A percentile compares a stretch with the other conserved stretches of the same genome.
phyloP scores from a whole-genome alignment of 2,888 invertebrate species.

The Eilema sororculum region DNA sequence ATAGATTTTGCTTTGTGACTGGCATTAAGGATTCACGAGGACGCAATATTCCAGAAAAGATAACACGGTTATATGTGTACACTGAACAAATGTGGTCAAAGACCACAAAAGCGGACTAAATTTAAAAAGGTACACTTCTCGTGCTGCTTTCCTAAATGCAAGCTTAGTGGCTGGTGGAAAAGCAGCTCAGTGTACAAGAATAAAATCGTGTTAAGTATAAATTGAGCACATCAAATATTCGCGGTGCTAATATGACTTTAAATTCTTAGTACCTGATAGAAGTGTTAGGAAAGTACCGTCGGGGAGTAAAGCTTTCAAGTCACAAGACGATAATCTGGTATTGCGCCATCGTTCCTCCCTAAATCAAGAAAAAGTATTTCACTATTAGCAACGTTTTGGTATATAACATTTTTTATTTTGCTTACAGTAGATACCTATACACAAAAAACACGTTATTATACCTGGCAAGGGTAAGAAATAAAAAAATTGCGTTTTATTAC shows the following conservation, averaged over 20 bases:
- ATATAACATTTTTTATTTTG: not conserved
- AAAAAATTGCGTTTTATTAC: not conserved
- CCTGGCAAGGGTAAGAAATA: not conserved
- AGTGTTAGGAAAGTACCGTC: slow-evolving; percentile 39
- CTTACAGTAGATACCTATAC: not conserved
- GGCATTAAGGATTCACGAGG: slow-evolving; percentile 85
- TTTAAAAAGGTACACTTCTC: not conserved
- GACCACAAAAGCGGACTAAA: not conserved
- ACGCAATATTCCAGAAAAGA: slow-evolving; percentile 72
- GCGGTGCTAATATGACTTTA: slow-evolving; percentile 40
- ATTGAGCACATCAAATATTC: slow-evolving; percentile 39
- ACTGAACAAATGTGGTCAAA: not conserved
- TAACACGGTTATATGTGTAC: slow-evolving; percentile 18
- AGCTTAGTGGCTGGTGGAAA: not conserved
- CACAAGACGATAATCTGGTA: slow-evolving; percentile 70
- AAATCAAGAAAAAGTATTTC: slow-evolving; percentile 64
- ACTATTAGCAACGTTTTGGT: slow-evolving; percentile 6
- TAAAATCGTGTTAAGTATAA: slow-evolving; percentile 14
- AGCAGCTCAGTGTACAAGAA: slow-evolving; percentile 7
- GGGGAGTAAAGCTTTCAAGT: slow-evolving; percentile 63
- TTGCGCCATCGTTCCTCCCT: slow-evolving; percentile 84
- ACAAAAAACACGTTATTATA: slow-evolving; percentile 1
- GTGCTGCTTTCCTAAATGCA: not conserved
- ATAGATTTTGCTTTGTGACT: slow-evolving; percentile 37
- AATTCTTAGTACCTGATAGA: slow-evolving; percentile 45